Base-by-base conservation (phyloP, 2,888 invertebrate genomes). In the Ashinkailepas kermadecensis region DNA sequence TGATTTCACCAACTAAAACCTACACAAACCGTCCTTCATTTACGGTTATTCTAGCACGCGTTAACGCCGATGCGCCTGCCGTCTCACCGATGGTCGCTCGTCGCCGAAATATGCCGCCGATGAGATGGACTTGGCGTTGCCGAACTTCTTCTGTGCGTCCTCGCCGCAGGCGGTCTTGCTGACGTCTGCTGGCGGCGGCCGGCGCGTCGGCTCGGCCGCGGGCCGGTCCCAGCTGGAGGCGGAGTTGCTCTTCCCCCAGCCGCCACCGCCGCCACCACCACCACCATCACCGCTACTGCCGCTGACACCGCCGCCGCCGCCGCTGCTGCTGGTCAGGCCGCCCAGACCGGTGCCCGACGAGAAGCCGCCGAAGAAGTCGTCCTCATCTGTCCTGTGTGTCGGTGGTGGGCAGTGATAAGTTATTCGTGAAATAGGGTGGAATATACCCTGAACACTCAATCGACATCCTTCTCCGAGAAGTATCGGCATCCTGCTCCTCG, bases 91-190 rank as follows among this genome's bases (percentile, higher is more conserved):
- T 87, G 83, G 79, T 13, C 58, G 57, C 58, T 91, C 91, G 85
- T 93, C 94, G 12, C 94, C 94, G 88, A 99, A 99, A 90, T 92
- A 98, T 89, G 97, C 97, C 87, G 97, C 96, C 0, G 99, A 99
- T 82, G 98, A 98, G 86, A 99, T 99, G 21, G 97, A 95, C 88
- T 99, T 99, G 7, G 99, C 97, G 85, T 93, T 93, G 81, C 96
- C 98, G 88, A 99, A 99, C 89, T 99, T 99, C 89, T 95, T 95
- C 87, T 95, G 95, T 54, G 96, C 96, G 83, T 93, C 92, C 85
- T 93, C 93, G 79, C 92, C 85, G 80, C 86, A 85, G 13, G 74
- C 54, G 21, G 56, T 4, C 56, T 56, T 74, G 25, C 58, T 58
- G 58, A 23, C 23, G 58, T 79, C 58, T 56, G 78, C 15, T n/a